Conservation (phyloP, 2,113 vertebrate species). For the Cranoglanis bouderius region DNA sequence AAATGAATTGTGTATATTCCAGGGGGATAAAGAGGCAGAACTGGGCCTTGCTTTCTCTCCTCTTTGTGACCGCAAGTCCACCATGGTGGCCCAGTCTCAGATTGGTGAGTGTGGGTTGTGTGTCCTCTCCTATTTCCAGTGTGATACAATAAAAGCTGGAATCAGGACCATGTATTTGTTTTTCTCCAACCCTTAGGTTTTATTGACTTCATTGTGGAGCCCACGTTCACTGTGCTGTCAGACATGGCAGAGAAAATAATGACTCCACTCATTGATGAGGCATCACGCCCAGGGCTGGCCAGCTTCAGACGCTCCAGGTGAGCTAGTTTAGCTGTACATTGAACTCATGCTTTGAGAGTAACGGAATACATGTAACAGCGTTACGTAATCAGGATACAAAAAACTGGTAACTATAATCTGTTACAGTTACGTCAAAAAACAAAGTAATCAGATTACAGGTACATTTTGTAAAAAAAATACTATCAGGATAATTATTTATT, state of each 20-base stretch:
- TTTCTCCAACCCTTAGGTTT: constrained; percentile 76
- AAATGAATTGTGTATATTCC: constrained; percentile 41
- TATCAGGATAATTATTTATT: too few species aligned
- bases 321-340: constrained; percentile 39
- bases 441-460: too few species aligned
- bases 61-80: constrained; percentile 91
- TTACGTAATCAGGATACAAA: too few species aligned
- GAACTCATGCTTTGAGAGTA: neutral
- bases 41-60: constrained; percentile 92
- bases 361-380: too few species aligned
- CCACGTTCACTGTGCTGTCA: constrained; percentile 90
- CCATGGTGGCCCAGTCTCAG: constrained; percentile 90
- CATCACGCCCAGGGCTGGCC: constrained; percentile 70
- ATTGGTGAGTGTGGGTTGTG: constrained; percentile 77
- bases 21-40: constrained; percentile 94
- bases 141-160: neutral
- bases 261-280: constrained; percentile 83
- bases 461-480: too few species aligned
- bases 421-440: too few species aligned
- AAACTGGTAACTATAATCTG: too few species aligned
- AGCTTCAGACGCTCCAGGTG: constrained; percentile 85
- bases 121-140: neutral
- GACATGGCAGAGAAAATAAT: constrained; percentile 94
- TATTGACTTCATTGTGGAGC: constrained; percentile 97
- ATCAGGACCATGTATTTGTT: neutral